Percentiles rank a stretch among this genome's conserved stretches.
Conservation (phyloP, 2,888 invertebrate species). For the Plutella xylostella region DNA sequence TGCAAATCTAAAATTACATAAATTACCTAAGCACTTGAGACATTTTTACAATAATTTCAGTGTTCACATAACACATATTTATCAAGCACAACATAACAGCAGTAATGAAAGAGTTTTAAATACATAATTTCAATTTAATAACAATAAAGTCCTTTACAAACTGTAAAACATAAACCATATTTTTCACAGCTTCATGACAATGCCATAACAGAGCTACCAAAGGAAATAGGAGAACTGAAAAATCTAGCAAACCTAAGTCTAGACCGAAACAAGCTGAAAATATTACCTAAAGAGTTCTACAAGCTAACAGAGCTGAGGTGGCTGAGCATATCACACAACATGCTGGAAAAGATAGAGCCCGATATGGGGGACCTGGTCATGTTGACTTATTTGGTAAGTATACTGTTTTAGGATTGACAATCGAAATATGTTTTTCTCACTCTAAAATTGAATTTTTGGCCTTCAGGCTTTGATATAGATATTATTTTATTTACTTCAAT, state of each 20-base stretch:
- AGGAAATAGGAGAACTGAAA: conserved; percentile 77
- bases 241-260: conserved; percentile 76
- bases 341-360: conserved; percentile 73
- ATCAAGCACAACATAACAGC: too few species aligned
- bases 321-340: conserved; percentile 82
- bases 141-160: too few species aligned
- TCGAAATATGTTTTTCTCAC: not conserved
- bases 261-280: conserved; percentile 75
- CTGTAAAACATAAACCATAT: too few species aligned
- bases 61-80: too few species aligned
- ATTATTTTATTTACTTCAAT: not conserved
- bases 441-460: not conserved
- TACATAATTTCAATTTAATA: too few species aligned
- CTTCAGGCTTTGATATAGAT: not conserved
- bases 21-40: too few species aligned
- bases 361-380: conserved; percentile 83
- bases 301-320: conserved; percentile 76
- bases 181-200: conserved; percentile 90
- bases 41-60: too few species aligned
- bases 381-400: conserved; percentile 68
- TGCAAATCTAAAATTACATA: too few species aligned
- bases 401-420: too few species aligned
- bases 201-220: conserved; percentile 77
- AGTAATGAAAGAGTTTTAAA: too few species aligned
- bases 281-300: conserved; percentile 75